Conservation (phyloP, 2,888 invertebrate species). For the Thyatira batis region DNA sequence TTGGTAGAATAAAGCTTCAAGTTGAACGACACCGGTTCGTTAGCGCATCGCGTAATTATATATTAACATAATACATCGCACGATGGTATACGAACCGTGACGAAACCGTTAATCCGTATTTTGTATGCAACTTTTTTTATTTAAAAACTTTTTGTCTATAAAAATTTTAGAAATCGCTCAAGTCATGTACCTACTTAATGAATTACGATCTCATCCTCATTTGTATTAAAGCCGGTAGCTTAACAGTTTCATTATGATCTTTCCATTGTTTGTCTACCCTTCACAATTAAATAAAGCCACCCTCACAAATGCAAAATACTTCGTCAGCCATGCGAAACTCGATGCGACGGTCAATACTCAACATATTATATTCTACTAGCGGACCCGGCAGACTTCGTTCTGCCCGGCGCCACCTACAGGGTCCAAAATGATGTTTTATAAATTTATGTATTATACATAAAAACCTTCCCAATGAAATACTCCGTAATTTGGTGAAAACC, state of each 20-base stretch:
- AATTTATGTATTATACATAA: no score
- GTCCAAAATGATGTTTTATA: no score
- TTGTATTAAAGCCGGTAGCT: not conserved
- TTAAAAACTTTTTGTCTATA: no score
- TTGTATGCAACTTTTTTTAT: conserved; percentile 35
- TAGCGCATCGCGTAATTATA: conserved; percentile 66
- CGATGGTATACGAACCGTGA: conserved; percentile 63
- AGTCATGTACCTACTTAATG: conserved; percentile 19
- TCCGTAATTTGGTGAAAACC: no score
- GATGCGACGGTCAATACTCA: not conserved
- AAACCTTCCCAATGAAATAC: no score
- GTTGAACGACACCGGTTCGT: conserved; percentile 64
- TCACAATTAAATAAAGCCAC: conserved; percentile 4
- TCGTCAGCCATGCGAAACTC: not conserved
- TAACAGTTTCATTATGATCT: not conserved
- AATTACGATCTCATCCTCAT: conserved; percentile 15
- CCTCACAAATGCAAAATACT: not conserved
- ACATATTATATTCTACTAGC: no score
- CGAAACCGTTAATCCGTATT: conserved; percentile 51
- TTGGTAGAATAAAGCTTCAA: conserved; percentile 23
- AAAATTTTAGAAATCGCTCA: conserved; percentile 27
- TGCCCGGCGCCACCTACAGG: no score
- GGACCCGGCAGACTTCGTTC: no score
- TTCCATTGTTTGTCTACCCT: not conserved
- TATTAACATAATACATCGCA: conserved; percentile 74